These are phyloP conservation scores for Galleria mellonella DNA, from an alignment of 1,140 invertebrate species.

Conservation along the genomic window DNA sequence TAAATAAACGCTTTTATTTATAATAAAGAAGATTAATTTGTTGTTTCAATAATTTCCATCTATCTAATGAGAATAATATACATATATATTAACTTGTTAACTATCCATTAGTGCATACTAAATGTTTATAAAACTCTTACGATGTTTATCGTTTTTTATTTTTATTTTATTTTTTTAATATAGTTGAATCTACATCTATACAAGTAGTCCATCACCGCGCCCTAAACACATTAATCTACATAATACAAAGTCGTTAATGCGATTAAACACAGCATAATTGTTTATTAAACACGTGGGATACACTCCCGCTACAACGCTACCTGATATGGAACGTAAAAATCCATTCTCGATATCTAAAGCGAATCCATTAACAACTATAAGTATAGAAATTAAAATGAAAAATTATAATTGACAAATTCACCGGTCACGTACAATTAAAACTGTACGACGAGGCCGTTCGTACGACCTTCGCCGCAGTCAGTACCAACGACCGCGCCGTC, in stretches of 20 bases:
- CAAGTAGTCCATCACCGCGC: constrained; percentile 51
- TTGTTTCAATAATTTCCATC: constrained; percentile 40
- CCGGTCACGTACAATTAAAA: constrained; percentile 40
- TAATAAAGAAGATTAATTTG: constrained; percentile 12
- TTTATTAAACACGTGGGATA: constrained; percentile 23
- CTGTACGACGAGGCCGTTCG: not conserved
- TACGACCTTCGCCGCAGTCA: too few relatives aligned
- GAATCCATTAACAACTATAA: constrained; percentile 19
- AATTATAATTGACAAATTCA: constrained; percentile 60
- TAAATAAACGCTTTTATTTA: constrained; percentile 28
- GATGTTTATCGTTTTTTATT: constrained; percentile 34
- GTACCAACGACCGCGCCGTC: not conserved
- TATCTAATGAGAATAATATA: constrained; percentile 51
- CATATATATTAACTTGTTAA: constrained; percentile 38
- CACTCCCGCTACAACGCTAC: constrained; percentile 26
- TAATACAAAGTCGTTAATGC: constrained; percentile 44
- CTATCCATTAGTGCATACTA: constrained; percentile 48
- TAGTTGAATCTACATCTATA: constrained; percentile 45
- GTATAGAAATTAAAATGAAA: constrained; percentile 24
- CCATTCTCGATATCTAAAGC: constrained; percentile 36
- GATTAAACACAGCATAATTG: constrained; percentile 52
- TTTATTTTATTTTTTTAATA: constrained; percentile 35
- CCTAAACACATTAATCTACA: constrained; percentile 38
- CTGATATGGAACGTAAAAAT: constrained; percentile 56
- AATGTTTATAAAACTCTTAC: constrained; percentile 45